Evolutionary conservation across 2,797 vertebrate genomes (phyloP).

Genomic region (Phylloscopus collybita): DNA sequence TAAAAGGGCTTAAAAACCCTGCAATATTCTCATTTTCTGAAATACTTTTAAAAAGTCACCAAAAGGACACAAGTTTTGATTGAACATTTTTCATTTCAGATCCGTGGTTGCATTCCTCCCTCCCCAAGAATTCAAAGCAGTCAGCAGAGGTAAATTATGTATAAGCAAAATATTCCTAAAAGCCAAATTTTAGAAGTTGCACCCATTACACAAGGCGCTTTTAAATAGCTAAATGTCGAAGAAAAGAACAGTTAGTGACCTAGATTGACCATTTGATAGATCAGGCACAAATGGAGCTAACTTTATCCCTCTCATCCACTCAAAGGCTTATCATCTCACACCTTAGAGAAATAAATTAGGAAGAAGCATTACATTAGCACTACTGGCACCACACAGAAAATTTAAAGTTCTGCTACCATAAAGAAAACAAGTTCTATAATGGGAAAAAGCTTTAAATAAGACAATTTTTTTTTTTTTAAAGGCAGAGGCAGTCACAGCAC

Average conservation of each 20-base stretch:
- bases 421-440: background rate
- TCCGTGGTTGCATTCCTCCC: background rate
- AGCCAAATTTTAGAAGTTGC: background rate
- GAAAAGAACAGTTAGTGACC: background rate
- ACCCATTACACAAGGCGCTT: background rate
- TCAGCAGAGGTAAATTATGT: conserved; percentile 28
- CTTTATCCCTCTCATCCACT: conserved; percentile 62
- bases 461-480: background rate
- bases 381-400: background rate
- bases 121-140: conserved; percentile 18
- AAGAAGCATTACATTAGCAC: conserved; percentile 19
- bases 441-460: background rate
- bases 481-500: background rate
- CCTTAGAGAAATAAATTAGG: conserved; percentile 40
- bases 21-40: background rate
- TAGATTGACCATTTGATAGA: conserved; percentile 40
- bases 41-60: background rate
- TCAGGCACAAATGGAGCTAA: conserved; percentile 48
- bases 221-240: background rate
- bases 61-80: background rate
- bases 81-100: background rate
- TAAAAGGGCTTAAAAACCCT: background rate
- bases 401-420: background rate
- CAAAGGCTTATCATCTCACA: conserved; percentile 53
- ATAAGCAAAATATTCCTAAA: conserved; percentile 41